Percentiles rank a stretch among this genome's conserved stretches.
Conservation (phyloP, 2,888 invertebrate species). For the Phrixothrix hirtus region DNA sequence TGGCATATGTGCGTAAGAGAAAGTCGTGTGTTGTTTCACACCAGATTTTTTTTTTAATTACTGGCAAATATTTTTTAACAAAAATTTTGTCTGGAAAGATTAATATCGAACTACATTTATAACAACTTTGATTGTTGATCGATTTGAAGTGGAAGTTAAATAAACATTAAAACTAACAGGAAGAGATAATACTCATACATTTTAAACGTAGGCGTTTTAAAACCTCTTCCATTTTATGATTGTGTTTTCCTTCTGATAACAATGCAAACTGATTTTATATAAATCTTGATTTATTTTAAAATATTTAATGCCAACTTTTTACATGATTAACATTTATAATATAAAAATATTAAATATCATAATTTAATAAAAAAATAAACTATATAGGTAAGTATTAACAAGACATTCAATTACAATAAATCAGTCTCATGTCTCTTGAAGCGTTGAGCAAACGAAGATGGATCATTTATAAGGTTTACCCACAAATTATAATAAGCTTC, state of each 20-base stretch:
- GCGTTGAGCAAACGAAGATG: constrained; percentile 45
- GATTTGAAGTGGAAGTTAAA: background rate
- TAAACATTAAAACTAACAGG: constrained; percentile 1
- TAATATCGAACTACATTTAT: background rate
- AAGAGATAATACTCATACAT: constrained; percentile 12
- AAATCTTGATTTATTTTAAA: too few relatives aligned
- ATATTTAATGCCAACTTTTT: constrained; percentile 1
- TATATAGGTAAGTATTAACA: too few relatives aligned
- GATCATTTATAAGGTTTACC: constrained; percentile 52
- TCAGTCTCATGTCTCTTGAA: constrained; percentile 35
- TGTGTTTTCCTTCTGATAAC: too few relatives aligned
- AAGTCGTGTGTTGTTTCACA: too few relatives aligned
- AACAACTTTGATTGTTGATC: background rate
- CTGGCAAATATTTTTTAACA: too few relatives aligned
- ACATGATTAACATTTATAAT: too few relatives aligned
- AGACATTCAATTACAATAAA: background rate
- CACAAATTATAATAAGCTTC: constrained; percentile 59
- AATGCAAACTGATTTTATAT: too few relatives aligned
- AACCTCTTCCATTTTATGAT: constrained; percentile 7
- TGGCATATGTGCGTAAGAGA: too few relatives aligned
- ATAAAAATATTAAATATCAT: too few relatives aligned
- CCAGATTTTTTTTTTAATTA: too few relatives aligned
- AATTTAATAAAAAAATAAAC: too few relatives aligned
- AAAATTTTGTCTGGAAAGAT: too few relatives aligned
- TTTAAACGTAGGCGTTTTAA: constrained; percentile 7